Base-by-base conservation (phyloP, 1,140 invertebrate species). In the Maniola jurtina region DNA sequence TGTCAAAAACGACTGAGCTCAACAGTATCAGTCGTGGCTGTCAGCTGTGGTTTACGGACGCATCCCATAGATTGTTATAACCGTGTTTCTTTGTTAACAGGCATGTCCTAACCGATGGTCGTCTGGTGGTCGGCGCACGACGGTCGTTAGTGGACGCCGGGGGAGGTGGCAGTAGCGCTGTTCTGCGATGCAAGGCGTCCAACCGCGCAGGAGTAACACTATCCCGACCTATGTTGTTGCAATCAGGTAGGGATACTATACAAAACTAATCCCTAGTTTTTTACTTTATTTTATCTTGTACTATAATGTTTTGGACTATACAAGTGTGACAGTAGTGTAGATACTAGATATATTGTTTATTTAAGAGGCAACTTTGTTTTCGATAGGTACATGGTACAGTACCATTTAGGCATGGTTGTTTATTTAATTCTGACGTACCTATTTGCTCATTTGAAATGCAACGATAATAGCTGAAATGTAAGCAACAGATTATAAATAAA, bases 401-500 rank as follows among this genome's bases (percentile, higher is more conserved):
- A 25, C 1, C 1, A 25, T 25, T 25, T 25, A 25, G 57, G 10
- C 14, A 33, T 42, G 60, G 38, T 60, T 54, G 54, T 56, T 13
- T 36, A 35, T 56, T 52, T 6, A 10, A 25, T 16, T 33, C 48
- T 25, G 48, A 14, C 14, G 1, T 56, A 56, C 11, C 10, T 36
- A 34, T 40, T 57, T 10, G 25, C 42, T 57, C 16, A 55, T 55
- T 55, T 55, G 3, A 45, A 66, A 69, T 62, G 60, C 75, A 77
- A 79, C 73, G 75, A 62, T 77, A 81, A 81, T 80, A 73, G 71
- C 66, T 66, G 61, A 77, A 77, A 77, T 62, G 68, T 71, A 78
- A 80, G 83, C 79, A 80, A 80, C 76, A 73, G 75, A 71, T 83
- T 76, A 84, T 81, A 87, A 84, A 81, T 79, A 86, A 76, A 86